These are phyloP conservation scores for Ardeotis arabs DNA, from an alignment of 2,113 vertebrate species.

Conservation along the genomic window DNA sequence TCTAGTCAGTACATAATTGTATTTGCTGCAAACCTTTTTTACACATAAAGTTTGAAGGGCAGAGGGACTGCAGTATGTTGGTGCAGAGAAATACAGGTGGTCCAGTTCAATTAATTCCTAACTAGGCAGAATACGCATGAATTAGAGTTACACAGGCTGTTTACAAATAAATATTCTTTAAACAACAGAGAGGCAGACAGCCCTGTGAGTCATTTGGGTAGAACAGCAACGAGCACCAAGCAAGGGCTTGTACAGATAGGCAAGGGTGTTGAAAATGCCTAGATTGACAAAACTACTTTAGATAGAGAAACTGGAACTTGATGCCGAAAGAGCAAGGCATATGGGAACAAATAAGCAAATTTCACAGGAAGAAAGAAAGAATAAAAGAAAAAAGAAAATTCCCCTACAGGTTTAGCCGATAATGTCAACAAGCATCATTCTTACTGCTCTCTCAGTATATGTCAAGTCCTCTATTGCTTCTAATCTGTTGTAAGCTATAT, in stretches of 20 bases:
- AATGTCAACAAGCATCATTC: conserved; percentile 72
- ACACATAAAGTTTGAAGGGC: neutral
- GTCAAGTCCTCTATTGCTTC: conserved; percentile 72
- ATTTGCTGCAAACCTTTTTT: conserved; percentile 15
- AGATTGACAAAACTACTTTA: conserved; percentile 64
- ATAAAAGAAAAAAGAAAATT: conserved; percentile 65
- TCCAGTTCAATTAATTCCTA: conserved; percentile 10
- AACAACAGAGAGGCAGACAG: conserved; percentile 39
- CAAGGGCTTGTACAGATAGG: neutral
- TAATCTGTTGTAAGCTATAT: conserved; percentile 77
- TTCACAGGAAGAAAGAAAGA: conserved; percentile 54
- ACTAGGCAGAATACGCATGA: neutral
- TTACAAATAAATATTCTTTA: conserved; percentile 69
- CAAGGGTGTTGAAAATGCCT: conserved; percentile 56
- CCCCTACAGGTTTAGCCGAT: conserved; percentile 75
- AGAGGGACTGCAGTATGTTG: neutral
- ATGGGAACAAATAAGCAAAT: conserved; percentile 66
- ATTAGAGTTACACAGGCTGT: conserved; percentile 43
- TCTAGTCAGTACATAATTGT: neutral
- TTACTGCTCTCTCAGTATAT: conserved; percentile 43
- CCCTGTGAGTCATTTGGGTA: neutral
- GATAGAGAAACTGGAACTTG: conserved; percentile 53
- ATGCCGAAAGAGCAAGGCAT: conserved; percentile 42
- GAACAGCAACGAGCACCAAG: neutral
- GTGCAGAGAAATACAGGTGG: neutral